A percentile compares a stretch with the other conserved stretches of the same genome.
Evolutionary conservation across 1,140 invertebrate species (phyloP).

Genomic region (Sipha flava): DNA sequence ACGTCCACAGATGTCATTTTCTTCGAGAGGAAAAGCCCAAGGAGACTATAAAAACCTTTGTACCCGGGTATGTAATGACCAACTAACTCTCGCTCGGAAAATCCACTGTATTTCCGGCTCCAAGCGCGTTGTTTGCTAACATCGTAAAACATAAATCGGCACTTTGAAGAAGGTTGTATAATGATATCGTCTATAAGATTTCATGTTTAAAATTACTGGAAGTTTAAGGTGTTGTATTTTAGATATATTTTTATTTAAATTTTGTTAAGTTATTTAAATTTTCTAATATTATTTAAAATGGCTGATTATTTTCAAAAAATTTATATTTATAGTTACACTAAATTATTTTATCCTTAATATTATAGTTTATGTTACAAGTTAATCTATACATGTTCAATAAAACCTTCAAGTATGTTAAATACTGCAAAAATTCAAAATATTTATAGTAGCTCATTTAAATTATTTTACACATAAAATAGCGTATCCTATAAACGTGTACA

Average conservation of each 20-base stretch:
- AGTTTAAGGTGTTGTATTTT: not conserved
- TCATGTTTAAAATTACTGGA: not conserved
- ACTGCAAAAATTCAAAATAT: no score
- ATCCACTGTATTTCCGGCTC: not conserved
- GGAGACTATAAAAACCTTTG: not conserved
- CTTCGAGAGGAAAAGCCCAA: not conserved
- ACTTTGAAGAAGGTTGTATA: not conserved
- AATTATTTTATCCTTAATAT: no score
- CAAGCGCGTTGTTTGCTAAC: not conserved
- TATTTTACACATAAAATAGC: no score
- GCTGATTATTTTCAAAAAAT: no score
- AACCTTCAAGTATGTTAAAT: no score
- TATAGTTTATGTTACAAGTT: no score
- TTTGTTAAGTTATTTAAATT: not conserved
- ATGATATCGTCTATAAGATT: not conserved
- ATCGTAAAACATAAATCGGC: constrained; percentile 18
- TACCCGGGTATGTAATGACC: not conserved
- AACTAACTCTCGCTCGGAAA: not conserved
- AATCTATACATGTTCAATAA: no score
- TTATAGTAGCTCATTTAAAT: no score
- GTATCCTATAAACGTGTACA: no score
- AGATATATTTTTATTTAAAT: not conserved
- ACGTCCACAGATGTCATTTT: constrained; percentile 3
- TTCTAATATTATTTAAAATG: no score
- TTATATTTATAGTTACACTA: no score